phyloP scores from a whole-genome alignment of 2,113 vertebrate genomes.

The Aldabrachelys gigantea region DNA sequence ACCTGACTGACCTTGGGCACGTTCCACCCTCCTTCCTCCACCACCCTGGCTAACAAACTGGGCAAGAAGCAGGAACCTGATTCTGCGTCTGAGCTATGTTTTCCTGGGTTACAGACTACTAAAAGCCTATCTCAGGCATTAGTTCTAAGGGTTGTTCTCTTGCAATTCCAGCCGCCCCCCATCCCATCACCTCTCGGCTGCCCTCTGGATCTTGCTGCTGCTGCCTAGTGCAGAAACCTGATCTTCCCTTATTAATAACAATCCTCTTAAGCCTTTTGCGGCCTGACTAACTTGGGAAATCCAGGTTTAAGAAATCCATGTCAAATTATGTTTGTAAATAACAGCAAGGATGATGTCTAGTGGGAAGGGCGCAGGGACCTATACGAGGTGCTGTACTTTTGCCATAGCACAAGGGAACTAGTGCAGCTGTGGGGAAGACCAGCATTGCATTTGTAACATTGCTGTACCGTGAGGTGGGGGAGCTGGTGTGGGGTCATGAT shows the following conservation, averaged over 20 bases:
- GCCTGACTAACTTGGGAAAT: background rate
- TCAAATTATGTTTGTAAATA: background rate
- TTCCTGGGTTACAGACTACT: background rate
- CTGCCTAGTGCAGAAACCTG: slow-evolving; percentile 24
- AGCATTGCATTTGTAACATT: background rate
- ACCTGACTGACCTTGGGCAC: background rate
- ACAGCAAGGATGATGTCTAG: background rate
- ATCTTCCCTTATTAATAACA: slow-evolving; percentile 15
- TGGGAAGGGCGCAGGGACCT: background rate
- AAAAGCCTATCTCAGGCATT: background rate
- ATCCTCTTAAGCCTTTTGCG: background rate
- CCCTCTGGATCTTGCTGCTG: background rate
- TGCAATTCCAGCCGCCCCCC: background rate
- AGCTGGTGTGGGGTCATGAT: background rate
- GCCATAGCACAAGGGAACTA: background rate
- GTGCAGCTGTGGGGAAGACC: background rate
- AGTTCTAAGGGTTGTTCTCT: background rate
- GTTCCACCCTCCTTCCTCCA: background rate
- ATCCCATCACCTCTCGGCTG: background rate
- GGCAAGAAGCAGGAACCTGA: background rate
- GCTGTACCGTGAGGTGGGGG: background rate
- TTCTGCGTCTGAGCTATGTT: background rate
- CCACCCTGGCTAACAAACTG: background rate
- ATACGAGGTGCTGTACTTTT: background rate
- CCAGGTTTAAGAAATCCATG: background rate